Conservation (phyloP, 2,888 invertebrate species). For the Stratiomys singularior region DNA sequence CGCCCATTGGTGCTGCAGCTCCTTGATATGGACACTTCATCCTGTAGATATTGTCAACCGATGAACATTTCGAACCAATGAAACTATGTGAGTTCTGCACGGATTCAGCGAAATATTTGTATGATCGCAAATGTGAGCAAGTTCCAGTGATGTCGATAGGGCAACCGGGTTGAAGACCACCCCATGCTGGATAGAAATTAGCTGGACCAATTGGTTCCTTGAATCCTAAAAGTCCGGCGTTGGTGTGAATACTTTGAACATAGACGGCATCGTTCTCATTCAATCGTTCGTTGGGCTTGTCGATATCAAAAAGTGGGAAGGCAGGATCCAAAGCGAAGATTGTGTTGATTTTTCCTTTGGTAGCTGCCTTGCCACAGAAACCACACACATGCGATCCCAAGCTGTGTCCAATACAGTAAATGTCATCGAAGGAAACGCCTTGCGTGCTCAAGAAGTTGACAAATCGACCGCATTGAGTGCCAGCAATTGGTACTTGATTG, state of each 20-base stretch:
- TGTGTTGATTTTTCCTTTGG: constrained; percentile 67
- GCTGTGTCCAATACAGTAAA: constrained; percentile 70
- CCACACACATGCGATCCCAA: constrained; percentile 71
- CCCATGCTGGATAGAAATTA: constrained; percentile 68
- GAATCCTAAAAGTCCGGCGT: constrained; percentile 59
- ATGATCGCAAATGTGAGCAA: constrained; percentile 51
- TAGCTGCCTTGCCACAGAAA: constrained; percentile 69
- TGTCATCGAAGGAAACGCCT: constrained; percentile 65
- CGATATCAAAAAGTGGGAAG: constrained; percentile 55
- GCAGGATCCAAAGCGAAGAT: constrained; percentile 64
- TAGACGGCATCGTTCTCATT: constrained; percentile 59
- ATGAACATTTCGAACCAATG: constrained; percentile 17
- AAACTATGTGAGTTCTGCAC: constrained; percentile 51
- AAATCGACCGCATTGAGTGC: constrained; percentile 57
- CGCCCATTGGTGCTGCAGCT: constrained; percentile 57
- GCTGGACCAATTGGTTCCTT: constrained; percentile 62
- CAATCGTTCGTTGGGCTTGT: constrained; percentile 56
- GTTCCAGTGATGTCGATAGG: constrained; percentile 21
- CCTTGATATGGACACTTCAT: constrained; percentile 52
- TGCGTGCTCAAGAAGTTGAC: constrained; percentile 65
- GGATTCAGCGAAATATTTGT: constrained; percentile 56
- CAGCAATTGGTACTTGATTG: constrained; percentile 59
- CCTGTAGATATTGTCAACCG: neutral
- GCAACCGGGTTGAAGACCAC: constrained; percentile 66
- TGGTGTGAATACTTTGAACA: constrained; percentile 62